Percentiles rank a stretch among this genome's conserved stretches.
phyloP scores from a whole-genome alignment of 2,113 vertebrate species.

The Dissostichus mawsoni region DNA sequence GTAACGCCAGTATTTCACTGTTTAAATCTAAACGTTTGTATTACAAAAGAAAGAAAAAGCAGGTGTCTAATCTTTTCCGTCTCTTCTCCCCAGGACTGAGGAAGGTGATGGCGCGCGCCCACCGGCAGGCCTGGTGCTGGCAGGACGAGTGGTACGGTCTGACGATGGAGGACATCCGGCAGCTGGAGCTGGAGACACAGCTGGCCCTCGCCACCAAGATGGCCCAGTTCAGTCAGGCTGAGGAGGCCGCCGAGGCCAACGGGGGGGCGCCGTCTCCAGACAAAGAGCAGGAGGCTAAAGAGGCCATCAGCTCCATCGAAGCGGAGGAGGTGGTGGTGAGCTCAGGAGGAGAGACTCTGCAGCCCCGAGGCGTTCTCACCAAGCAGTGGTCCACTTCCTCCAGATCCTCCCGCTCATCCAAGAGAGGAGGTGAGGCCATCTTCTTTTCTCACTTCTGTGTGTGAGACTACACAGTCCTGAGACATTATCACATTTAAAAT shows the following conservation, averaged over 20 bases:
- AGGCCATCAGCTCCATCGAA: slow-evolving; percentile 81
- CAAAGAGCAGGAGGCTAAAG: slow-evolving; percentile 83
- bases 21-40: no score
- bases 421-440: slow-evolving; percentile 91
- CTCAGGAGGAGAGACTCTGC: slow-evolving; percentile 81
- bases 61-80: background rate
- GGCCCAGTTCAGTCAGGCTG: slow-evolving; percentile 89
- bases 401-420: slow-evolving; percentile 95
- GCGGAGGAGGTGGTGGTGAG: slow-evolving; percentile 77
- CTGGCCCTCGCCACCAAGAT: slow-evolving; percentile 94
- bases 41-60: no score
- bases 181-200: slow-evolving; percentile 96
- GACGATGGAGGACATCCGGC: slow-evolving; percentile 96
- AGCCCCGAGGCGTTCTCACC: slow-evolving; percentile 89
- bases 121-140: slow-evolving; percentile 99
- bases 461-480: background rate
- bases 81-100: slow-evolving; percentile 84
- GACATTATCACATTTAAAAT: slow-evolving; percentile 26
- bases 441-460: background rate
- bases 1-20: no score
- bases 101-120: slow-evolving; percentile 96
- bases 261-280: slow-evolving; percentile 72
- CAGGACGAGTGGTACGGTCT: slow-evolving; percentile 98
- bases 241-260: slow-evolving; percentile 79
- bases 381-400: slow-evolving; percentile 99